Evolutionary conservation across 2,797 vertebrate species (phyloP).

Genomic region (Sebastes jordani): DNA sequence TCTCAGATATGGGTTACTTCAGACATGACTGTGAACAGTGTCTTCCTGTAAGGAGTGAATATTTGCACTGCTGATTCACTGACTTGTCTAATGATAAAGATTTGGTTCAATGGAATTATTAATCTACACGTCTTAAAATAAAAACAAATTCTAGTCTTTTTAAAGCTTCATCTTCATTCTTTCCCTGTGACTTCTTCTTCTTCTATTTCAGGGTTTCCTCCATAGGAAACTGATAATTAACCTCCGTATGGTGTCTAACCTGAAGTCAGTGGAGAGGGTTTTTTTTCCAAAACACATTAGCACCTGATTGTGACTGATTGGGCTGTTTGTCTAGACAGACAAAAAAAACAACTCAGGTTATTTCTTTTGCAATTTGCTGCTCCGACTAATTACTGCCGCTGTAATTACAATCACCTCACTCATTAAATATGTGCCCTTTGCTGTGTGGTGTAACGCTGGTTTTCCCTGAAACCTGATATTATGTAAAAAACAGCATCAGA

Average conservation of each 20-base stretch:
- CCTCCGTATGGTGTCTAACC: background rate
- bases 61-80: no score
- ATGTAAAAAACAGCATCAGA: background rate
- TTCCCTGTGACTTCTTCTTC: background rate
- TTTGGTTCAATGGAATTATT: background rate
- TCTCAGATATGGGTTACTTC: no score
- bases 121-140: background rate
- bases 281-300: background rate
- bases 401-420: background rate
- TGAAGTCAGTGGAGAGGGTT: background rate
- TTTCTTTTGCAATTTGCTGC: background rate
- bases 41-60: no score
- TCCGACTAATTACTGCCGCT: background rate
- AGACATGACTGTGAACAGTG: no score
- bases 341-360: no score
- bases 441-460: background rate
- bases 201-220: background rate
- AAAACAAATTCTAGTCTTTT: background rate
- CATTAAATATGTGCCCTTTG: background rate
- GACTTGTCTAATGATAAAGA: background rate
- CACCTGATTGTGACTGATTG: background rate
- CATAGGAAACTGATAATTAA: background rate
- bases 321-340: background rate
- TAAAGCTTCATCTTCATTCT: background rate
- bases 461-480: background rate